Evolutionary conservation across 53 echinoderm and acorn worm species (phyloP), one percentile per base, ranked within the genome.

Genomic region (Henricia sp.): DNA sequence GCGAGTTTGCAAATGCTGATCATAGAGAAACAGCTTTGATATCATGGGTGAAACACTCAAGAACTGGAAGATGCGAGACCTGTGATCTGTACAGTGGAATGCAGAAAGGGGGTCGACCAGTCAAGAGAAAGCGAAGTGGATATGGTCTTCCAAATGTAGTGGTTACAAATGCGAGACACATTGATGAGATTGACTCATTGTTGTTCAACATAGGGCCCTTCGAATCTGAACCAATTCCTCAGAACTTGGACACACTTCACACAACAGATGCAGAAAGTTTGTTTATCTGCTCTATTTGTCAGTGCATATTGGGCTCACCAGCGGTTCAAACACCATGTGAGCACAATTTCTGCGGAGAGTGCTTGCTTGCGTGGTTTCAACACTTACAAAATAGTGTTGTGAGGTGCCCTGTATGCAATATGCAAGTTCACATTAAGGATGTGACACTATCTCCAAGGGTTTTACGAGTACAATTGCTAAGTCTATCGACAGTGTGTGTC

Each of bases 261-360:
- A 60, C 25, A 28, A 25, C 43, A 6, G 43, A 28, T 13, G 70
- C 23, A 48, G 70, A 6, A 48, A 20, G 44, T 26, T 23, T 70
- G 24, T 70, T 70, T 27, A 44, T 70, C 27, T 70, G 70, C 29
- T 16, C 70, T 11, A 70, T 70, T 23, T 70, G 70, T 23, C 70
- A 48, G 46, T 70, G 70, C 46, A 70, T 70, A 44, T 17, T 70
- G 10, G 29, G 70, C 6, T 25, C 46, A n/a, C 70, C 70, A 0
- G 25, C 43, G 16, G 70, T 69, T 20, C 16, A 42, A 23, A 44
- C 70, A 9, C 43, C 70, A 2, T 70, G 70, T 46, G 70, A 70
- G 26, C 70, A 48, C 46, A 3, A 48, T 25, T 70, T 21, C 48
- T 70, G 70, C 46, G n/a, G 44, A 3, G 24, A 70, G 10, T 70